These are phyloP conservation scores for Drepana falcataria DNA, from an alignment of 2,888 invertebrate genomes.

Conservation along the genomic window DNA sequence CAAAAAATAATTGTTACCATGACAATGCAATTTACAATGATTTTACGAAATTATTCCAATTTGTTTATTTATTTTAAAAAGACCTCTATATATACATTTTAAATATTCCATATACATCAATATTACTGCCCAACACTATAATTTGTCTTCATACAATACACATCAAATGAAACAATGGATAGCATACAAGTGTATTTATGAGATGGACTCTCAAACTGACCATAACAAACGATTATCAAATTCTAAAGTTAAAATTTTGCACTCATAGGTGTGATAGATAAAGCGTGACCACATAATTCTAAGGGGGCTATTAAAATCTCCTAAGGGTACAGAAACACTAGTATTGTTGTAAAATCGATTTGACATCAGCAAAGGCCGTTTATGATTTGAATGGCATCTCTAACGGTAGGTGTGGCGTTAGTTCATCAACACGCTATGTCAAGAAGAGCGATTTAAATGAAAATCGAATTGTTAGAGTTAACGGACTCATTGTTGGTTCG, in stretches of 20 bases:
- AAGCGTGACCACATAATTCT: constrained; percentile 58
- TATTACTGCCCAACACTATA: no score
- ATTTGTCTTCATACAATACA: no score
- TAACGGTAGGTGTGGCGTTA: constrained; percentile 64
- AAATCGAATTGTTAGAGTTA: constrained; percentile 59
- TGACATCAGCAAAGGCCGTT: constrained; percentile 37
- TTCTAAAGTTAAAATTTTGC: constrained; percentile 41
- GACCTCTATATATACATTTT: no score
- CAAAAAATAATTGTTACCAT: constrained; percentile 3
- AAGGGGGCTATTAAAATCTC: constrained; percentile 55
- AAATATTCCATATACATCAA: no score
- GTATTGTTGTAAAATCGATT: constrained; percentile 49
- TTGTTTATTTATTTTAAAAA: no score
- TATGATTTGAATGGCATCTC: constrained; percentile 43
- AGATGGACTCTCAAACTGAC: neutral
- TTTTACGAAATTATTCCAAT: no score
- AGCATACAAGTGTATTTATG: no score
- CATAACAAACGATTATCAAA: constrained; percentile 20
- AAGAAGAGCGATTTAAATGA: constrained; percentile 54
- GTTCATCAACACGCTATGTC: constrained; percentile 47
- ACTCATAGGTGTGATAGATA: constrained; percentile 59
- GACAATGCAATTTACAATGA: no score
- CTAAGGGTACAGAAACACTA: constrained; percentile 46
- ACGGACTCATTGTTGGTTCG: constrained; percentile 62
- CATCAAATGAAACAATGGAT: no score